Conservation (phyloP, 2,888 invertebrate genomes). For the Ormyrus pomaceus region DNA sequence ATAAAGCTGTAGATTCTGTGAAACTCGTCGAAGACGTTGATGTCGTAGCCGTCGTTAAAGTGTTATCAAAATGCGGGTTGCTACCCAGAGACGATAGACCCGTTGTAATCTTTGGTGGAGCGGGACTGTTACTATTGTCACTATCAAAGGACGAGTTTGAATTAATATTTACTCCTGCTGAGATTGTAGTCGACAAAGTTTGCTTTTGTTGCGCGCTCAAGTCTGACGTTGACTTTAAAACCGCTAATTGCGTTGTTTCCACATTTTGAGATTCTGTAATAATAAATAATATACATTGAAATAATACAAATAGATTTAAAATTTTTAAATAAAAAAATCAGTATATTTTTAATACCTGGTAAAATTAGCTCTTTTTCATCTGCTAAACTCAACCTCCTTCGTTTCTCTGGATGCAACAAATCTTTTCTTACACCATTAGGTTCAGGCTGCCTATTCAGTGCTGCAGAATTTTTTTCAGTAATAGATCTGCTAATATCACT, state of each 20-base stretch:
- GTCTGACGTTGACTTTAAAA: slow-evolving; percentile 61
- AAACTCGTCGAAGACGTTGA: not conserved
- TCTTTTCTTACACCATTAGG: slow-evolving; percentile 78
- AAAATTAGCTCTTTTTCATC: slow-evolving; percentile 73
- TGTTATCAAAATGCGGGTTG: slow-evolving; percentile 34
- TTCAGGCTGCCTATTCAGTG: slow-evolving; percentile 70
- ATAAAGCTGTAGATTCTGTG: slow-evolving; percentile 43
- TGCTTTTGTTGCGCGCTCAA: slow-evolving; percentile 18
- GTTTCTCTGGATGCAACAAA: slow-evolving; percentile 80
- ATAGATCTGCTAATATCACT: slow-evolving; percentile 70
- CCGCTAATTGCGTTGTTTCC: slow-evolving; percentile 67
- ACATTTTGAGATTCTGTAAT: slow-evolving; percentile 74
- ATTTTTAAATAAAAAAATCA: not conserved
- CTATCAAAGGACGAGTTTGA: slow-evolving; percentile 65
- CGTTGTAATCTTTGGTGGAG: slow-evolving; percentile 56
- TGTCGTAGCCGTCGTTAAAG: slow-evolving; percentile 12
- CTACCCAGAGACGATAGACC: slow-evolving; percentile 29
- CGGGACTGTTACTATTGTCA: slow-evolving; percentile 58
- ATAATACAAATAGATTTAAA: slow-evolving; percentile 3
- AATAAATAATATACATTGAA: slow-evolving; percentile 17
- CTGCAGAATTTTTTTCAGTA: slow-evolving; percentile 45
- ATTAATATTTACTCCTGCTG: slow-evolving; percentile 62
- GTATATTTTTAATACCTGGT: slow-evolving; percentile 65
- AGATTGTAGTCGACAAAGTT: slow-evolving; percentile 13
- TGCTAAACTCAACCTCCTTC: slow-evolving; percentile 78